Evolutionary conservation across 2,113 vertebrate genomes (phyloP).

Genomic region (Cyanistes caeruleus): DNA sequence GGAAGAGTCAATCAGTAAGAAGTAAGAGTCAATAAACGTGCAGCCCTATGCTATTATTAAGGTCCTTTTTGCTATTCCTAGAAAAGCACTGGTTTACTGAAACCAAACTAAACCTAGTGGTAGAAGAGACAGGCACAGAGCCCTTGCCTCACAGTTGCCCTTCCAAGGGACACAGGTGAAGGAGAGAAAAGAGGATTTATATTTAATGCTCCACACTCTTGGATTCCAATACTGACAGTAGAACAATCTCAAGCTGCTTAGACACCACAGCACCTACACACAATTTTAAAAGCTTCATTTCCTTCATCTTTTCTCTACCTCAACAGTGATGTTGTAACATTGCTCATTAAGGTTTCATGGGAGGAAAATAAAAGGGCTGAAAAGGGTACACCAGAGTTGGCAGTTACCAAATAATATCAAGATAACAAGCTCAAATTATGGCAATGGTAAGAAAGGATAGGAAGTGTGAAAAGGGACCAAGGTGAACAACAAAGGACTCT

Average conservation of each 20-base stretch:
- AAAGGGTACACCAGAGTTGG: neutral
- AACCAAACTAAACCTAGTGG: neutral
- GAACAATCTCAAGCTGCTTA: neutral
- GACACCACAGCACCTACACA: neutral
- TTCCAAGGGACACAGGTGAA: neutral
- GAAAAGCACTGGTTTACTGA: neutral
- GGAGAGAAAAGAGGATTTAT: neutral
- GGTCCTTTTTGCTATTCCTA: neutral
- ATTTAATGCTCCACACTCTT: neutral
- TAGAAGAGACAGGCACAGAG: neutral
- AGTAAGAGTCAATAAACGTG: neutral
- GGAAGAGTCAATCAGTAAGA: no score
- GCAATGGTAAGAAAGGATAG: neutral
- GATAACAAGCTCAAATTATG: neutral
- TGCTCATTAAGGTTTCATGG: neutral
- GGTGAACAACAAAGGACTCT: neutral
- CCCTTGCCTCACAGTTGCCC: neutral
- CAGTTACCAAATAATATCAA: neutral
- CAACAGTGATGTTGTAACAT: neutral
- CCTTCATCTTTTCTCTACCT: neutral
- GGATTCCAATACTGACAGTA: neutral
- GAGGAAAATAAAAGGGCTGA: neutral
- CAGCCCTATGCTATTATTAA: neutral
- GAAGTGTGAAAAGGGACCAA: neutral
- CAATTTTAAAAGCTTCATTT: neutral